phyloP scores from a whole-genome alignment of 2,888 invertebrate species.

The Criorhina ranunculi region DNA sequence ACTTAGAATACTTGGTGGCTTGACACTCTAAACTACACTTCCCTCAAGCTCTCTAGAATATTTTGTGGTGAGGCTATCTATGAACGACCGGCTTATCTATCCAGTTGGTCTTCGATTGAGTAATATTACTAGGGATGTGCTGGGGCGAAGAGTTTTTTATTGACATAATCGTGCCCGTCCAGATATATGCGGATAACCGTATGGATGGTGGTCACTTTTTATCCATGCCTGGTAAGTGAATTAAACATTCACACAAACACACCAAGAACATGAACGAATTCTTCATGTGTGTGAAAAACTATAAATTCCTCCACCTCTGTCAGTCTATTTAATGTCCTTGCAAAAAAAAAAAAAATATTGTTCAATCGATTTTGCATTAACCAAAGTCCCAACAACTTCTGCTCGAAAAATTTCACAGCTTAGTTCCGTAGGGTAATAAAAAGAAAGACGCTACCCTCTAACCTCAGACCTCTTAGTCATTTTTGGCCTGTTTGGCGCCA shows the following conservation, averaged over 20 bases:
- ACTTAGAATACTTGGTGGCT: too few species aligned
- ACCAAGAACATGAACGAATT: neutral
- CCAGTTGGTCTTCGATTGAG: too few species aligned
- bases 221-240: neutral
- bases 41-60: too few species aligned
- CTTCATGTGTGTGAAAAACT: neutral
- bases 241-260: neutral
- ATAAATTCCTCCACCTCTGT: constrained; percentile 17
- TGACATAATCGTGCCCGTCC: too few species aligned
- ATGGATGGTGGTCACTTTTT: neutral
- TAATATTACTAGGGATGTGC: neutral
- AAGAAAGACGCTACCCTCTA: constrained; percentile 40
- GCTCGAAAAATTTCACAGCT: constrained; percentile 32
- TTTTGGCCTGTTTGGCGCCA: constrained; percentile 69
- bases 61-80: too few species aligned
- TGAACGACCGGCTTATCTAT: too few species aligned
- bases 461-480: constrained; percentile 62
- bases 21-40: too few species aligned
- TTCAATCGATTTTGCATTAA: constrained; percentile 67
- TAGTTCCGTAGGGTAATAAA: constrained; percentile 50
- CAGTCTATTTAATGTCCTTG: constrained; percentile 23
- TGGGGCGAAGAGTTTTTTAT: too few species aligned
- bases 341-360: constrained; percentile 31
- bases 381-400: constrained; percentile 22
- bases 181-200: neutral